These are phyloP conservation scores for Catagonus wagneri DNA, from an alignment of 2,113 vertebrate species.

Conservation along the genomic window DNA sequence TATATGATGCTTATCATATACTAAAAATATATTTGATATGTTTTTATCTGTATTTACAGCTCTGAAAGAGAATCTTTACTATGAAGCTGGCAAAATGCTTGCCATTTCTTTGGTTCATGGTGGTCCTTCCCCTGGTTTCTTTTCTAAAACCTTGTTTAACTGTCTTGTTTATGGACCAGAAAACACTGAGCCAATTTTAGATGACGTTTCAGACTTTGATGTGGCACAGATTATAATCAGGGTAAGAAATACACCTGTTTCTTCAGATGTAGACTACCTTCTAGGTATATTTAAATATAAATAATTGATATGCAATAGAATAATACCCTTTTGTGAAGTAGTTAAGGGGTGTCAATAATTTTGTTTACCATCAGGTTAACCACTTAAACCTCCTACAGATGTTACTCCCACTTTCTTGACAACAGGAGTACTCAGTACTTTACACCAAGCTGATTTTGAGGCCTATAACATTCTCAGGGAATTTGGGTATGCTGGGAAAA, in stretches of 20 bases:
- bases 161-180: conserved; percentile 90
- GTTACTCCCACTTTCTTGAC: conserved; percentile 99
- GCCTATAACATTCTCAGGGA: conserved; percentile 98
- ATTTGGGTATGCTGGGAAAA: conserved; percentile 86
- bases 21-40: conserved; percentile 32
- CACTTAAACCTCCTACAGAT: conserved; percentile 91
- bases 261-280: conserved; percentile 50
- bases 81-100: conserved; percentile 91
- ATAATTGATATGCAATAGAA: conserved; percentile 4
- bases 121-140: conserved; percentile 91
- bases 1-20: conserved; percentile 18
- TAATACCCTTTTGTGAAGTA: background rate
- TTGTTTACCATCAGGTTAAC: background rate
- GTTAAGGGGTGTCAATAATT: background rate
- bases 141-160: conserved; percentile 93
- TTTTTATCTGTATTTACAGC: conserved; percentile 85
- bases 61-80: conserved; percentile 89
- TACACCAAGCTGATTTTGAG: conserved; percentile 98
- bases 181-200: conserved; percentile 86
- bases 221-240: conserved; percentile 85
- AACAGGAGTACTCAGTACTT: conserved; percentile 97
- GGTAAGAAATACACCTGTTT: conserved; percentile 82
- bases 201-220: conserved; percentile 88
- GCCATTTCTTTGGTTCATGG: conserved; percentile 91
- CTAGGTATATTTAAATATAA: conserved; percentile 10